Base-by-base conservation (phyloP, 2,888 invertebrate genomes). In the Agrotis clavis region DNA sequence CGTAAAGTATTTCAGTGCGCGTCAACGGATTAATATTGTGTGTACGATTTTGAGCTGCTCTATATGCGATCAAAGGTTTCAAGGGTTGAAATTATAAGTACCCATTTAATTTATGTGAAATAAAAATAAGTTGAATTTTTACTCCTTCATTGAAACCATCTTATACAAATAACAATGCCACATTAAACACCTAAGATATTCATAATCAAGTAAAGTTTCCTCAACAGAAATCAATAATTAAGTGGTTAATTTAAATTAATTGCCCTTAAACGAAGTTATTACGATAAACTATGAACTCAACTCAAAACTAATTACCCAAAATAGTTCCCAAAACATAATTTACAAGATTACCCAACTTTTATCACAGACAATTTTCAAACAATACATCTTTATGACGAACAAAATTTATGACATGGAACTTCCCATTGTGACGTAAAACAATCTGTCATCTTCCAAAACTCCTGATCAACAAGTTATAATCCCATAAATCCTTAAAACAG, bases 381-480 rank as follows among this genome's bases (percentile, higher is more conserved):
- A 65, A 70, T 67, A 73, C 48, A 56, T 74, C 59, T 72, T 67
- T 72, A 71, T 65, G 21, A 62, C 67, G 59, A 84, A 76, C 62
- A 48, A 72, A 80, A 25, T 25, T 68, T 73, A 69, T 47, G 60
- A 63, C 68, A 45, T 59, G 54, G 61, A 63, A 64, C 30, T 48
- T 71, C 14, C 67, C 82, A 79, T 72, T 84, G 84, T 82, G 86
- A 78, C 79, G 57, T 67, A 80, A 77, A 59, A 72, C 82, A 82
- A 89, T 88, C 83, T 86, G 86, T 88, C 88, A 88, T 83, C 66
- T 64, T 82, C 80, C 81, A 50, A 78, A 83, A 81, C 74, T 81
- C 79, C 69, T 72, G 78, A 82, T 85, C 86, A 85, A 86, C 86
- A 86, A 85, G 85, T 86, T 85, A 86, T 85, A 86, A 86, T 86